A percentile compares a stretch with the other conserved stretches of the same genome.
Conservation (phyloP, 2,113 vertebrate species). For the Arothron firmamentum region DNA sequence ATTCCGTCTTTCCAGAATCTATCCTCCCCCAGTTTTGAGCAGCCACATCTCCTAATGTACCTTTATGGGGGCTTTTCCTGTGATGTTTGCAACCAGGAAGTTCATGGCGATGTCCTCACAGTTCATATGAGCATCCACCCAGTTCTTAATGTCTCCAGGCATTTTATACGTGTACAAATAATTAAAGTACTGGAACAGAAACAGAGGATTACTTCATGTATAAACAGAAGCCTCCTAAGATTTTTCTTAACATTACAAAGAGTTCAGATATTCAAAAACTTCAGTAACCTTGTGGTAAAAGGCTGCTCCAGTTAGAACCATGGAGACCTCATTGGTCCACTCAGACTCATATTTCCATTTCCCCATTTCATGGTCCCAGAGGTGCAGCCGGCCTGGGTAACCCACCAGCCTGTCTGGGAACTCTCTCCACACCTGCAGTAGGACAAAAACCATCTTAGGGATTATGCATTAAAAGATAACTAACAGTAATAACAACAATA, state of each 20-base stretch:
- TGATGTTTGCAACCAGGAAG: conserved; percentile 96
- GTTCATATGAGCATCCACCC: conserved; percentile 98
- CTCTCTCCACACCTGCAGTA: conserved; percentile 90
- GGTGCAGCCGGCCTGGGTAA: conserved; percentile 93
- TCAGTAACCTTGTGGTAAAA: conserved; percentile 95
- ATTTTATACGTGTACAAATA: conserved; percentile 98
- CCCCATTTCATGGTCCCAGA: conserved; percentile 97
- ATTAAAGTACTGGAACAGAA: conserved; percentile 89
- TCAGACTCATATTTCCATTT: conserved; percentile 99
- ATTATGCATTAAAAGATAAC: not conserved
- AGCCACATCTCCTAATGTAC: conserved; percentile 60
- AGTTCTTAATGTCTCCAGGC: conserved; percentile 98
- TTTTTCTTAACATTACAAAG: too few species aligned
- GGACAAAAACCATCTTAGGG: conserved; percentile 5
- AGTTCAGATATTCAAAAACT: too few species aligned
- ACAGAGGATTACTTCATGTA: not conserved
- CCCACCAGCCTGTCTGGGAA: conserved; percentile 95
- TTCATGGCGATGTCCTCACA: conserved; percentile 99
- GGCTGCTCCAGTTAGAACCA: conserved; percentile 96
- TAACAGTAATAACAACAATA: not conserved
- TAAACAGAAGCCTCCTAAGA: not conserved
- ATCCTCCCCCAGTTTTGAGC: conserved; percentile 15
- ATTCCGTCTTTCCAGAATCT: conserved; percentile 43
- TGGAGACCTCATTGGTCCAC: conserved; percentile 99
- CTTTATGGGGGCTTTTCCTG: conserved; percentile 98